Evolutionary conservation across 1,140 invertebrate species (phyloP).

Genomic region (Drosophila malerkotliana): DNA sequence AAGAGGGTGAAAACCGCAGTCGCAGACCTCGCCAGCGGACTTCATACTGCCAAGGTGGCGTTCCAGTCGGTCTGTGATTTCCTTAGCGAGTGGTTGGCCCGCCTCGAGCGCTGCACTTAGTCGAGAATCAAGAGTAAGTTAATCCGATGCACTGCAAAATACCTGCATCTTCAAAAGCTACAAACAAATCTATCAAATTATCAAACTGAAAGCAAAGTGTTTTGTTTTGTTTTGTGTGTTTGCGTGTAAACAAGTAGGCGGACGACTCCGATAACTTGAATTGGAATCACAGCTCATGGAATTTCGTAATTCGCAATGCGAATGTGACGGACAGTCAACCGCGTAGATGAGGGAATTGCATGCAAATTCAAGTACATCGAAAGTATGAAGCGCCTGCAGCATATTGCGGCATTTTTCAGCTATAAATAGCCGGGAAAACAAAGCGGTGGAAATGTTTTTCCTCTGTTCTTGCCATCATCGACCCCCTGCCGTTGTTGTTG

Average conservation of each 20-base stretch:
- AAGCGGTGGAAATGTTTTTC: conserved; percentile 19
- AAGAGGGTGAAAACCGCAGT: conserved; percentile 17
- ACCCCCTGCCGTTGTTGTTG: conserved; percentile 1
- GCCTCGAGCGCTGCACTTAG: conserved; percentile 10
- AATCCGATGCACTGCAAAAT: conserved; percentile 10
- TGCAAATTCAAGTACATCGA: conserved; percentile 15
- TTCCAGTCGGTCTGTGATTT: conserved; percentile 62
- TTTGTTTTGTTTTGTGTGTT: neutral
- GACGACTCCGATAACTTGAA: conserved; percentile 12
- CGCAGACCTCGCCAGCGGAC: conserved; percentile 20
- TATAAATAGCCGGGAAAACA: conserved; percentile 42
- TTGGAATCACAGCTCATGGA: conserved; percentile 6
- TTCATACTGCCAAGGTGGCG: conserved; percentile 41
- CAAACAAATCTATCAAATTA: conserved; percentile 1
- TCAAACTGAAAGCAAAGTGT: neutral
- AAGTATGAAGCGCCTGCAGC: conserved; percentile 35
- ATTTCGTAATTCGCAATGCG: conserved; percentile 8
- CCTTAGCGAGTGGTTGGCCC: conserved; percentile 42
- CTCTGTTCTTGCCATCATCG: conserved; percentile 28
- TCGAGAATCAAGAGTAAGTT: conserved; percentile 46
- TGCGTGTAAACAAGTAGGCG: conserved; percentile 4
- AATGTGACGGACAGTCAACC: conserved; percentile 10
- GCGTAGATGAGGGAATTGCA: conserved; percentile 10
- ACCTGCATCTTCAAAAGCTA: neutral
- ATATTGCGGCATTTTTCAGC: conserved; percentile 41